A percentile compares a stretch with the other conserved stretches of the same genome.
Evolutionary conservation across 2,113 vertebrate species (phyloP).

Genomic region (Crotalus horridus): DNA sequence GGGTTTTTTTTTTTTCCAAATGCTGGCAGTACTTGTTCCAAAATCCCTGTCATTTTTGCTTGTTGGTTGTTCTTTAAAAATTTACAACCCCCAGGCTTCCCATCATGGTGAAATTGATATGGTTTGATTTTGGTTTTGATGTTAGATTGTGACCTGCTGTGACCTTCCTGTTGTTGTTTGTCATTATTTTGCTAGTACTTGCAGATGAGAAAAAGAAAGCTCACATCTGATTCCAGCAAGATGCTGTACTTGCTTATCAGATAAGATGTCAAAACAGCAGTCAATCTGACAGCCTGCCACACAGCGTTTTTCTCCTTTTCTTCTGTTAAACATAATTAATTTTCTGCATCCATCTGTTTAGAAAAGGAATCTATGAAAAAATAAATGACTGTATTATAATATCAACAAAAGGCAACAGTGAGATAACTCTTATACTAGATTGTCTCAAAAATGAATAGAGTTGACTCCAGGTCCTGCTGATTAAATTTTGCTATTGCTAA

Average conservation of each 20-base stretch:
- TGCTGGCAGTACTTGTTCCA: not conserved
- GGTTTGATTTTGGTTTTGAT: slow-evolving; percentile 30
- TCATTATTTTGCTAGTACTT: slow-evolving; percentile 17
- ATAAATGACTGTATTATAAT: not conserved
- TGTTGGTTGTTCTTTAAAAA: not conserved
- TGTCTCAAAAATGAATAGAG: not conserved
- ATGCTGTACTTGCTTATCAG: not conserved
- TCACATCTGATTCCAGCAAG: slow-evolving; percentile 22
- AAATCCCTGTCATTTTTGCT: not conserved
- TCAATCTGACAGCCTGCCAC: not conserved
- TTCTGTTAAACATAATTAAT: not conserved
- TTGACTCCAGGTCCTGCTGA: not conserved
- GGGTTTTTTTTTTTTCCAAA: not conserved
- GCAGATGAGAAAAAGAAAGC: slow-evolving; percentile 3
- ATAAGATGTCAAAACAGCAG: slow-evolving; percentile 35
- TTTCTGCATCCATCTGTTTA: accelerated
- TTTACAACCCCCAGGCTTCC: not conserved
- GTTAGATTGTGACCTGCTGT: slow-evolving; percentile 1
- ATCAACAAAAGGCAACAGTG: not conserved
- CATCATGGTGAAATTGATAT: not conserved
- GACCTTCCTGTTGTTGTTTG: slow-evolving; percentile 20
- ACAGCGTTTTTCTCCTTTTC: not conserved
- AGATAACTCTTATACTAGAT: not conserved
- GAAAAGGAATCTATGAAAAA: not conserved
- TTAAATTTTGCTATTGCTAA: not conserved